Conservation (phyloP, 2,888 invertebrate genomes). For the Drosophila mulleri region DNA sequence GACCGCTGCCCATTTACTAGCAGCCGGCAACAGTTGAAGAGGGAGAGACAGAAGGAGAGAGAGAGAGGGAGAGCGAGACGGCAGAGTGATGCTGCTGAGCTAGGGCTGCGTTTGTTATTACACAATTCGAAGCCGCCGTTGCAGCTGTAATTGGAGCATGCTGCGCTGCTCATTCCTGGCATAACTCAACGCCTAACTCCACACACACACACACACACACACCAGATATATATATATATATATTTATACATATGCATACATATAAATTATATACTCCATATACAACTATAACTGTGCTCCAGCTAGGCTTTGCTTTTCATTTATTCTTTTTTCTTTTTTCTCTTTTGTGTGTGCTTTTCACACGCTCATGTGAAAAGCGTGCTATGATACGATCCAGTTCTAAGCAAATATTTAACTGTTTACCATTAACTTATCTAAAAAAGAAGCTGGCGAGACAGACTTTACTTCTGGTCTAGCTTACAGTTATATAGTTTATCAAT, state of each 20-base stretch:
- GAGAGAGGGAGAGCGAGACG: neutral
- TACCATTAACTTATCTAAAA: constrained; percentile 21
- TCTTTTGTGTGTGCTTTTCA: constrained; percentile 62
- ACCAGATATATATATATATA: neutral
- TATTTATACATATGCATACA: neutral
- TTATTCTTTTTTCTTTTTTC: constrained; percentile 7
- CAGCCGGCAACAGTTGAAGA: constrained; percentile 51
- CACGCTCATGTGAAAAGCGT: constrained; percentile 75
- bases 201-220: neutral
- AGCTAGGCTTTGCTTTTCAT: constrained; percentile 14
- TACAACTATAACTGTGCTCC: constrained; percentile 19
- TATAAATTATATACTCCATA: constrained; percentile 1
- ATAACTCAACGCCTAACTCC: constrained; percentile 36
- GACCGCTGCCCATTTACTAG: constrained; percentile 68
- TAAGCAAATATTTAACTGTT: constrained; percentile 70
- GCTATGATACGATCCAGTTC: constrained; percentile 59
- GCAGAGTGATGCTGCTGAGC: constrained; percentile 4
- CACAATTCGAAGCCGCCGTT: constrained; percentile 36
- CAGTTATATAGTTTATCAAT: neutral
- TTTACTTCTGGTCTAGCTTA: neutral
- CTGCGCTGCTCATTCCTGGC: constrained; percentile 43
- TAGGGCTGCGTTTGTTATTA: constrained; percentile 29
- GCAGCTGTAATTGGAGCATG: constrained; percentile 67
- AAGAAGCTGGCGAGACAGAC: neutral
- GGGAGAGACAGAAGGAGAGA: neutral